Conservation (phyloP, 2,888 invertebrate genomes). For the Tachystola acroxantha region DNA sequence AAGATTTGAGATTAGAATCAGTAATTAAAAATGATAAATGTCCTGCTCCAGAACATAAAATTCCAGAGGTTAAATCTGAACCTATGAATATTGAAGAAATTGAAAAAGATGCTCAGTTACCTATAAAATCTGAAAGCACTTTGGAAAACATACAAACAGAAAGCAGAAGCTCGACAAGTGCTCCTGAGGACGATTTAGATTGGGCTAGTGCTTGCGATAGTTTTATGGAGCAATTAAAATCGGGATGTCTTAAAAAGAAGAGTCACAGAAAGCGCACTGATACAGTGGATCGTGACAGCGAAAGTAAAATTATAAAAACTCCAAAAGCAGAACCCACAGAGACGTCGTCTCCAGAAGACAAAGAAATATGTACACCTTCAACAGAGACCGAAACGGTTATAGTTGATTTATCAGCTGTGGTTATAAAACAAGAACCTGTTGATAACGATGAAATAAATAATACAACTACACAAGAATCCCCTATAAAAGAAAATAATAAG, state of each 20-base stretch:
- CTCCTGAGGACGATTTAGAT: slow-evolving; percentile 52
- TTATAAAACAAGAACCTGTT: slow-evolving; percentile 56
- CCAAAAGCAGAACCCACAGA: slow-evolving; percentile 16
- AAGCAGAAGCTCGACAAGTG: slow-evolving; percentile 16
- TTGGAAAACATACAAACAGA: slow-evolving; percentile 35
- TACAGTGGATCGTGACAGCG: slow-evolving; percentile 35
- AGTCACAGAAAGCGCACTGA: slow-evolving; percentile 69
- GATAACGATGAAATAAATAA: slow-evolving; percentile 46
- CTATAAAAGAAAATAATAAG: slow-evolving; percentile 9
- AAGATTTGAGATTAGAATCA: slow-evolving; percentile 64
- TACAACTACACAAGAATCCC: slow-evolving; percentile 15
- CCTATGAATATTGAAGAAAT: slow-evolving; percentile 82
- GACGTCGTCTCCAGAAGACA: neutral
- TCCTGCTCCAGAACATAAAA: slow-evolving; percentile 51
- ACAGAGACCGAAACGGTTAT: slow-evolving; percentile 12
- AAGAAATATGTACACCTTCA: neutral
- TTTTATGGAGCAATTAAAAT: slow-evolving; percentile 86
- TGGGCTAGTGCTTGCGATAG: slow-evolving; percentile 87
- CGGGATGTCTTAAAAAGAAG: slow-evolving; percentile 77
- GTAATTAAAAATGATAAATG: slow-evolving; percentile 82
- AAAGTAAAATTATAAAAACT: slow-evolving; percentile 25
- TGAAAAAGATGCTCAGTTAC: slow-evolving; percentile 76
- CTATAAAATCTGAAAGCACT: slow-evolving; percentile 55
- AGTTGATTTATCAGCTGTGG: slow-evolving; percentile 18
- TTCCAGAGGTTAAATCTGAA: slow-evolving; percentile 82